Percentiles rank a stretch among this genome's conserved stretches.
Evolutionary conservation across 1,140 invertebrate genomes (phyloP).

Genomic region (Venturia canescens): DNA sequence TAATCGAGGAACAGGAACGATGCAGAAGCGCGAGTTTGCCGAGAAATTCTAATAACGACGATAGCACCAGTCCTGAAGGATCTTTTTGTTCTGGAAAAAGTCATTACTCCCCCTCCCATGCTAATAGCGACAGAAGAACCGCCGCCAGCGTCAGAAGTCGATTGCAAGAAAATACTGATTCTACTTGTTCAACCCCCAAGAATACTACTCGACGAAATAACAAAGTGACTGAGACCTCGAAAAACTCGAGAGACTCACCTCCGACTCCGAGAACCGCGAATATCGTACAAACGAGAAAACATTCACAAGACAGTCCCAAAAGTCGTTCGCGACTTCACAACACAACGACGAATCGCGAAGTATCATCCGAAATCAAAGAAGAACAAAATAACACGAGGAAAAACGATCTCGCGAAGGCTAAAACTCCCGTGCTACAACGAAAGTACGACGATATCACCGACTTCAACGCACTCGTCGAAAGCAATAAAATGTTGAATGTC

Average conservation of each 20-base stretch:
- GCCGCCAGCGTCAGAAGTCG: slow-evolving; percentile 48
- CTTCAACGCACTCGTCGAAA: slow-evolving; percentile 55
- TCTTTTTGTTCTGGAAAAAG: neutral
- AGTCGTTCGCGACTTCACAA: neutral
- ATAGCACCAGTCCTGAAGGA: too few relatives aligned
- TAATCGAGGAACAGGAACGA: slow-evolving; percentile 51
- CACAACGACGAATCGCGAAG: slow-evolving; percentile 42
- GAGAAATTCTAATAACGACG: slow-evolving; percentile 16
- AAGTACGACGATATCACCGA: slow-evolving; percentile 64
- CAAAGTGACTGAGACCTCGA: slow-evolving; percentile 20
- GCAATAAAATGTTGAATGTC: slow-evolving; percentile 33
- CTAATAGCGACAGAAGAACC: slow-evolving; percentile 44
- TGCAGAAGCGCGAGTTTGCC: slow-evolving; percentile 40
- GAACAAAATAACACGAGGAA: slow-evolving; percentile 33
- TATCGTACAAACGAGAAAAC: slow-evolving; percentile 37
- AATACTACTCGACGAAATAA: slow-evolving; percentile 27
- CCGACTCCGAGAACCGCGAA: neutral
- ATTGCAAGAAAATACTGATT: slow-evolving; percentile 50
- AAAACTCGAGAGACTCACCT: slow-evolving; percentile 23
- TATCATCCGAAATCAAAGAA: slow-evolving; percentile 54
- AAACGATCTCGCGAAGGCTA: slow-evolving; percentile 47
- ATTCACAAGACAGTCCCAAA: slow-evolving; percentile 26
- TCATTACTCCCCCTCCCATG: neutral
- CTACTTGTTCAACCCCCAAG: neutral
- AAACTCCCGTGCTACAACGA: slow-evolving; percentile 56